A percentile compares a stretch with the other conserved stretches of the same genome.
Conservation (phyloP, 2,113 vertebrate species). For the Picathartes gymnocephalus region DNA sequence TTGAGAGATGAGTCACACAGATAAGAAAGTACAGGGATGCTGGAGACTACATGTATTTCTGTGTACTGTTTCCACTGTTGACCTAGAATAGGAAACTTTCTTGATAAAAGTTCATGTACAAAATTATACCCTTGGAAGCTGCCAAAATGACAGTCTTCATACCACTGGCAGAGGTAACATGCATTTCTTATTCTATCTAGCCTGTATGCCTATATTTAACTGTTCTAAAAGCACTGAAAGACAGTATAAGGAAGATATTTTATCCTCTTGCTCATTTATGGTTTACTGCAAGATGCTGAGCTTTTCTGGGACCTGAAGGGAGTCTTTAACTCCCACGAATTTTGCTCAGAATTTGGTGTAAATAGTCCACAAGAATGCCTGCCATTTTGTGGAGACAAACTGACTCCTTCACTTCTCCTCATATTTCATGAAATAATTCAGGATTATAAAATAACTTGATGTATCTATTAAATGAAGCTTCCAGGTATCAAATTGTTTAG, state of each 20-base stretch:
- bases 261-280: constrained; percentile 39
- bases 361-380: neutral
- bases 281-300: constrained; percentile 29
- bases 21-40: neutral
- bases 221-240: neutral
- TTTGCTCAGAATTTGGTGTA: neutral
- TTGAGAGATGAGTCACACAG: constrained; percentile 7
- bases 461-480: neutral
- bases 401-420: neutral
- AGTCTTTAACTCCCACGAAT: constrained; percentile 2
- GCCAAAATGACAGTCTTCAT: constrained; percentile 29
- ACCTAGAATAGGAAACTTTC: constrained; percentile 23
- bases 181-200: neutral
- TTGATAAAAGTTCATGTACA: constrained; percentile 7
- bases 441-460: neutral
- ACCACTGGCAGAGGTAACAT: constrained; percentile 26
- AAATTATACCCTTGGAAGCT: constrained; percentile 15
- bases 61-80: neutral
- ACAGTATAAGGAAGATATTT: neutral
- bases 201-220: constrained; percentile 23
- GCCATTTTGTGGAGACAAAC: neutral
- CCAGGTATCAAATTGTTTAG: neutral
- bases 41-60: neutral
- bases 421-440: neutral
- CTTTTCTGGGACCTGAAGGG: neutral